A percentile compares a stretch with the other conserved stretches of the same genome.
These are phyloP conservation scores for Odontocerum albicorne DNA, from an alignment of 2,888 invertebrate genomes.

Conservation along the genomic window DNA sequence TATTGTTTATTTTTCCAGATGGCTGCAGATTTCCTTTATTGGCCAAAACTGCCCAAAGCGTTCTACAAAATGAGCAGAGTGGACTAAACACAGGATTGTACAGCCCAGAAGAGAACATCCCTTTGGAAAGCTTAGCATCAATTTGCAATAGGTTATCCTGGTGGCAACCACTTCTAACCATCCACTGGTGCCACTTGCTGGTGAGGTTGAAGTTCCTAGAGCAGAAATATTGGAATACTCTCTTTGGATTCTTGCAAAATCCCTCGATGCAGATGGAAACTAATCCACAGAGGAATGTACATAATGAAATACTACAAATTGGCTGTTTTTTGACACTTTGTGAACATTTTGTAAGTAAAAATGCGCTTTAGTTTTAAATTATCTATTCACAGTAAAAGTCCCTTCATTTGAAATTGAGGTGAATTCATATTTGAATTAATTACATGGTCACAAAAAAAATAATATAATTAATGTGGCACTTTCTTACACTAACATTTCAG, in stretches of 20 bases:
- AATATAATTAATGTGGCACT: too few species aligned
- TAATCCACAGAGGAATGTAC: conserved; percentile 49
- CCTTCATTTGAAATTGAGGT: too few species aligned
- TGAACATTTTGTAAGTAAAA: conserved; percentile 71
- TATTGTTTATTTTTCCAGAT: conserved; percentile 43
- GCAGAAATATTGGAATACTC: conserved; percentile 68
- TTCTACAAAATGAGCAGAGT: conserved; percentile 54
- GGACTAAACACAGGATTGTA: conserved; percentile 54
- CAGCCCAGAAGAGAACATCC: conserved; percentile 56
- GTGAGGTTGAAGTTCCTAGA: conserved; percentile 72
- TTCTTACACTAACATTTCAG: too few species aligned
- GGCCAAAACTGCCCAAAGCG: conserved; percentile 53
- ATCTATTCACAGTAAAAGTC: too few species aligned
- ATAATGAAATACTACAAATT: conserved; percentile 65
- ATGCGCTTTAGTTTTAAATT: too few species aligned
- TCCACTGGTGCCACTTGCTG: conserved; percentile 79
- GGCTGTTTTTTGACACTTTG: conserved; percentile 74
- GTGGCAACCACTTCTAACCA: conserved; percentile 66
- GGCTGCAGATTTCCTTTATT: conserved; percentile 53
- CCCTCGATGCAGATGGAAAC: conserved; percentile 46
- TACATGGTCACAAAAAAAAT: too few species aligned
- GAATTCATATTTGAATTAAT: too few species aligned
- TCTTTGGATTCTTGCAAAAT: conserved; percentile 53
- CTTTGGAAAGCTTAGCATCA: conserved; percentile 57
- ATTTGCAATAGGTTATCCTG: conserved; percentile 58